phyloP scores from a whole-genome alignment of 2,797 vertebrate species.

The Sebastes hubbsi region DNA sequence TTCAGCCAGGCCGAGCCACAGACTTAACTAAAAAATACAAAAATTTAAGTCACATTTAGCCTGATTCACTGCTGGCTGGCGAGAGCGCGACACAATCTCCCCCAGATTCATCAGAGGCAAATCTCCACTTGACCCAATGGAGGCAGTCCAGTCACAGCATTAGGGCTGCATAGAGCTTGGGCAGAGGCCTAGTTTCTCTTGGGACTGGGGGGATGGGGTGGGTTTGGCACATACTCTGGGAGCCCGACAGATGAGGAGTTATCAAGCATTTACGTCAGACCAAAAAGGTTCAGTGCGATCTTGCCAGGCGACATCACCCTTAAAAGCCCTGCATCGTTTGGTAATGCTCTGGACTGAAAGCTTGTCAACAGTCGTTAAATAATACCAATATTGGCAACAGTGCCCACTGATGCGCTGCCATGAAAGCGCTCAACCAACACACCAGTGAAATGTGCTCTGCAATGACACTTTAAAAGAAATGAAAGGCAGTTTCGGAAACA shows the following conservation, averaged over 20 bases:
- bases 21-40: slow-evolving; percentile 40
- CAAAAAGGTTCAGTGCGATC: slow-evolving; percentile 1
- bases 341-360: slow-evolving; percentile 11
- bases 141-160: slow-evolving; percentile 73
- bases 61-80: slow-evolving; percentile 46
- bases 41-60: slow-evolving; percentile 53
- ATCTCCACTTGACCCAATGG: slow-evolving; percentile 79
- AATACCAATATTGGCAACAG: not conserved
- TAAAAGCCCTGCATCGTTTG: not conserved
- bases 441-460: not conserved
- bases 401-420: not conserved
- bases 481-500: not conserved
- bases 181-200: slow-evolving; percentile 69
- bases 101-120: slow-evolving; percentile 70
- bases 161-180: slow-evolving; percentile 63
- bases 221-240: slow-evolving; percentile 29
- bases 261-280: slow-evolving; percentile 44
- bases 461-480: slow-evolving; percentile 7
- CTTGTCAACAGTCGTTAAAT: slow-evolving; percentile 15
- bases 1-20: slow-evolving; percentile 3
- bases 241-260: slow-evolving; percentile 48
- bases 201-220: slow-evolving; percentile 40
- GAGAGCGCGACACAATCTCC: slow-evolving; percentile 60
- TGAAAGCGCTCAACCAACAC: not conserved
- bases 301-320: slow-evolving; percentile 3